Evolutionary conservation across 2,113 vertebrate species (phyloP), one percentile per base, ranked within the genome.

Genomic region (Chloropsis cyanopogon): DNA sequence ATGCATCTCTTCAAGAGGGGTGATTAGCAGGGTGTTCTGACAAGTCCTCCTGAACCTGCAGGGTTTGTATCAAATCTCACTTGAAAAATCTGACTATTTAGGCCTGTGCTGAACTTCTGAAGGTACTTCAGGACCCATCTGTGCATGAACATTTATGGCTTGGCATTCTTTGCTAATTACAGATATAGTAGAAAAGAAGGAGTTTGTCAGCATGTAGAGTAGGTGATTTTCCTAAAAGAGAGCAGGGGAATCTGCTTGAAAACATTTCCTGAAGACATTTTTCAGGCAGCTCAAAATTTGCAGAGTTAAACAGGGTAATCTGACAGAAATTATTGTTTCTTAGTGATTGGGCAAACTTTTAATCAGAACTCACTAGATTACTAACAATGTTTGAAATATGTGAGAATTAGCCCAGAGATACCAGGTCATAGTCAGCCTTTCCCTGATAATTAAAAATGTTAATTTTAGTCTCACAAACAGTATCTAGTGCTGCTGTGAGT

Each of bases 1-100:
- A 71, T 14, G 49, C 49, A 29, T 78, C 79, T 46, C 47, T 11
- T 17, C 6, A 11, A 75, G 53, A 52, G 42, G 14, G 26, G 41
- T 37, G 77, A 91, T 85, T 41, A 92, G 41, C 44, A 53, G 56
- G 53, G 28, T 92, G 92, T 95, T 96, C 90, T 94, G 85, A 90
- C 90, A 96, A 83, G 69, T 79, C 64, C 69, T 93, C n/a, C 29
- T 64, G 31, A 83, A 86, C 63, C 60, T 75, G 47, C 35, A 86
- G 56, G 64, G 69, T 79, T 86, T 90, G 41, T 88, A 57, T 86
- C 56, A 83, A 88, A 88, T 37, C 57, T 82, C 1, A 0, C 41
- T 64, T 79, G 59, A 66, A 76, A 88, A 90, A 69, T 82, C 73
- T 89, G 84, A 23, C 24, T 93, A 12, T 33, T 60, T 64, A 80